Evolutionary conservation across 1,140 invertebrate species (phyloP), one percentile per base, ranked within the genome.

Genomic region (Drosophila carrolli): DNA sequence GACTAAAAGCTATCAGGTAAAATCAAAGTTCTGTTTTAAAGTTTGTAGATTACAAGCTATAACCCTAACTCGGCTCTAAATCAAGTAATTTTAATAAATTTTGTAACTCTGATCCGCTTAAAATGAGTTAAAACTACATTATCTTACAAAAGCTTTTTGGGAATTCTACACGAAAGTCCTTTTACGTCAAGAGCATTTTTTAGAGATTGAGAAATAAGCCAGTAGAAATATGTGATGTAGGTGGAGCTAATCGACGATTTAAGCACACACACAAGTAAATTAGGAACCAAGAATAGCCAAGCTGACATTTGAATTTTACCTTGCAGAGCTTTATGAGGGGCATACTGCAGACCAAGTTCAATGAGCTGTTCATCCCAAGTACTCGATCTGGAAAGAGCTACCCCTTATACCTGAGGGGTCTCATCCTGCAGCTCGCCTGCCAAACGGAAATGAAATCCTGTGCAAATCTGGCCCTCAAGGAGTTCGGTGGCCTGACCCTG

Each of bases 361-460:
- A 38, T 2, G 44, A 50, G 16, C 32, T 60, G 1, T 60, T 60
- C 19, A 23, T 4, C 0, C 6, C 35, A 5, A 23, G 23, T 5
- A 10, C 1, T 32, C 10, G 2, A 2, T 5, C 19, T 13, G 13
- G 4, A 14, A 40, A n/a, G 2, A 14, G 1, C 11, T 40, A 13
- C 1, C 27, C 1, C 6, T 23, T 16, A 2, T 9, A 38, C 0
- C 13, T 59, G 0, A 60, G 16, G 44, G 19, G 11, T 8, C 38
- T 60, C 3, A 19, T 60, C 11, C 57, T 60, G 16, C 19, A 16
- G 3, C 10, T 60, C 32, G n/a, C 57, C 32, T 60, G 57, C 29
- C 44, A 27, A 48, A 38, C 19, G 16, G 29, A 60, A 11, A 5
- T 60, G 32, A 10, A 9, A 1, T 7, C 46, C 35, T 60, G 57